Base-by-base conservation (phyloP, 1,140 invertebrate genomes). In the Drosophila chauvacae region DNA sequence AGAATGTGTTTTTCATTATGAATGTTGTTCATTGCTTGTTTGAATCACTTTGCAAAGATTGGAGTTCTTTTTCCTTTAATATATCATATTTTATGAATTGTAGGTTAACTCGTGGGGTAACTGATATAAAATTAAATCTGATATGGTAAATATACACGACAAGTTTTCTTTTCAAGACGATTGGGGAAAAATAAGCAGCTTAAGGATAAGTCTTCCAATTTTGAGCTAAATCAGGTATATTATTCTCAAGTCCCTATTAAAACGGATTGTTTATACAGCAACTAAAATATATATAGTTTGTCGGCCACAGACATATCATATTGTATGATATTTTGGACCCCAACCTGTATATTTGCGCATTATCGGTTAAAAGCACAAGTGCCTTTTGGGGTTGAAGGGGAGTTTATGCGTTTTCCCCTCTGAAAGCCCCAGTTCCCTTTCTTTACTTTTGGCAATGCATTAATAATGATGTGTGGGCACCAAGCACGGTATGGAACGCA, bases 401-500 rank as follows among this genome's bases (percentile, higher is more conserved):
- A 55, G 33, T 18, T 37, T 55, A 23, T 55, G 1, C 33, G 14
- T 39, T 55, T 37, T 57, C 55, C 35, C 55, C 55, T 6, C 35
- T 11, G 14, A 26, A 41, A 42, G 16, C 53, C 28, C 28, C n/a
- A 14, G 26, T 47, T 7, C 20, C 16, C 51, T 20, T 68, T 42
- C 35, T 59, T 53, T 83, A 80, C 77, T 63, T 84, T 77, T 77
- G 72, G 60, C 70, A 82, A 87, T 87, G 83, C 84, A 87, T 87
- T 87, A 87, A 86, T 87, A 87, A 87, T 83, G 80, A 88, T 81
- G 85, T 88, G 81, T 84, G 84, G 82, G 70, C 60, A 62, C 51
- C 72, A 83, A 70, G 70, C 84, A 88, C 80, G 83, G 72, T 83
- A 88, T 48, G 57, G 47, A 53, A 74, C 65, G 58, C 70, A 62